These are phyloP conservation scores for Hyposoter didymator DNA, from an alignment of 2,888 invertebrate species.

Conservation along the genomic window DNA sequence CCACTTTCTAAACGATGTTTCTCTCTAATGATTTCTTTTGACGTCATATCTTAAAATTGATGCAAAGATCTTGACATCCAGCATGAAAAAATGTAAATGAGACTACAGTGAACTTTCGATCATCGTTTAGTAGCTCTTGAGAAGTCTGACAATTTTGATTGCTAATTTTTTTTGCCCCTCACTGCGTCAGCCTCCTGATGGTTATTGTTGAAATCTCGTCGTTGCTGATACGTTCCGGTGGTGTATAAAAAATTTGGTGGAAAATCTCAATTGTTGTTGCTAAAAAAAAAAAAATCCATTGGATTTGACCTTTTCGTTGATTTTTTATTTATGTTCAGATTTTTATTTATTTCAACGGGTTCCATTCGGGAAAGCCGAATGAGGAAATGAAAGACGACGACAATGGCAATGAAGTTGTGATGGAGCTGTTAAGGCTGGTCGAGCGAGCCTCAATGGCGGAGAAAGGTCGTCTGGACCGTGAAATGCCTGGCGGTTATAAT, in stretches of 20 bases:
- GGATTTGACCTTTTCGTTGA: neutral
- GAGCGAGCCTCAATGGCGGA: neutral
- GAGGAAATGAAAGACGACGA: constrained; percentile 86
- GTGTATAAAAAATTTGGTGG: neutral
- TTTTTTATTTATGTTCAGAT: neutral
- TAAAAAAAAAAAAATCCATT: neutral
- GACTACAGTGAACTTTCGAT: neutral
- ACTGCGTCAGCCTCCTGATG: neutral
- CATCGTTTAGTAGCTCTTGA: neutral
- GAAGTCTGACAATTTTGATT: neutral
- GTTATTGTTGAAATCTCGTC: neutral
- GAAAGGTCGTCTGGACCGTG: constrained; percentile 20
- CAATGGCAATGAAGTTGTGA: constrained; percentile 68
- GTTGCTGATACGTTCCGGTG: neutral
- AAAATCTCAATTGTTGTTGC: neutral
- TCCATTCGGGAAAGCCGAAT: neutral
- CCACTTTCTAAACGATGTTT: constrained; percentile 7
- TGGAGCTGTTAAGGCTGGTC: neutral
- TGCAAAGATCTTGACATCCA: constrained; percentile 22
- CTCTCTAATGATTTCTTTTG: constrained; percentile 6
- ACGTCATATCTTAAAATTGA: constrained; percentile 2
- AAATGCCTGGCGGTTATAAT: constrained; percentile 1
- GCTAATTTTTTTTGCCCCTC: neutral
- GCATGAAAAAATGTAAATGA: constrained; percentile 31
- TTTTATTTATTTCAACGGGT: neutral